These are phyloP conservation scores for Liposcelis brunnea DNA, from an alignment of 2,888 invertebrate genomes.

Conservation along the genomic window DNA sequence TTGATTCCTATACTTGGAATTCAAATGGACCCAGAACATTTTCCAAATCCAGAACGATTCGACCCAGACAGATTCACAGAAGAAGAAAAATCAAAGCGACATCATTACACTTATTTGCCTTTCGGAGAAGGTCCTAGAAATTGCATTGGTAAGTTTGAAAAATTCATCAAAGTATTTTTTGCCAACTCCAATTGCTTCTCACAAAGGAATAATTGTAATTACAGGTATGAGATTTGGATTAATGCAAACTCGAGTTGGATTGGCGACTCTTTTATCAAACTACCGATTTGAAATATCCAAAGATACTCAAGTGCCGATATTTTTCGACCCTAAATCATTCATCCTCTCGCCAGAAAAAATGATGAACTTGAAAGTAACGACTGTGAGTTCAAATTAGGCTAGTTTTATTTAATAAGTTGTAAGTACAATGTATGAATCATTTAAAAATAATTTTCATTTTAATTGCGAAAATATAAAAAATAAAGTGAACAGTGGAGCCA, in stretches of 20 bases:
- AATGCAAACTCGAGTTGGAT: constrained; percentile 34
- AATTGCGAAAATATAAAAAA: no score
- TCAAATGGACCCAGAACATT: constrained; percentile 40
- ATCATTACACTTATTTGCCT: constrained; percentile 35
- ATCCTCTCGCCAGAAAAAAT: neutral
- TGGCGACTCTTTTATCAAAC: constrained; percentile 29
- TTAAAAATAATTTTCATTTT: no score
- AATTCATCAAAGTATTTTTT: no score
- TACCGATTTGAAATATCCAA: constrained; percentile 14
- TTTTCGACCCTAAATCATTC: constrained; percentile 8
- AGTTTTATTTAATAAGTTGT: no score
- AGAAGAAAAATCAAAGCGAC: constrained; percentile 33
- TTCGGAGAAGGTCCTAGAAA: constrained; percentile 39
- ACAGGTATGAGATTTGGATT: constrained; percentile 36
- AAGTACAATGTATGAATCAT: no score
- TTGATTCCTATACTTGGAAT: constrained; percentile 38
- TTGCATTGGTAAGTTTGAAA: constrained; percentile 31
- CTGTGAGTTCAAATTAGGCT: no score
- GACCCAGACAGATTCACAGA: constrained; percentile 40
- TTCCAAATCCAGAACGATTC: constrained; percentile 41
- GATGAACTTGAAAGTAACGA: neutral
- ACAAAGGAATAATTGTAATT: no score
- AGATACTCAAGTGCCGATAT: constrained; percentile 15
- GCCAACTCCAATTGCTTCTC: no score
- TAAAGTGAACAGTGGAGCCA: no score